Evolutionary conservation across 2,113 vertebrate genomes (phyloP).

Genomic region (Gobiocypris rarus): DNA sequence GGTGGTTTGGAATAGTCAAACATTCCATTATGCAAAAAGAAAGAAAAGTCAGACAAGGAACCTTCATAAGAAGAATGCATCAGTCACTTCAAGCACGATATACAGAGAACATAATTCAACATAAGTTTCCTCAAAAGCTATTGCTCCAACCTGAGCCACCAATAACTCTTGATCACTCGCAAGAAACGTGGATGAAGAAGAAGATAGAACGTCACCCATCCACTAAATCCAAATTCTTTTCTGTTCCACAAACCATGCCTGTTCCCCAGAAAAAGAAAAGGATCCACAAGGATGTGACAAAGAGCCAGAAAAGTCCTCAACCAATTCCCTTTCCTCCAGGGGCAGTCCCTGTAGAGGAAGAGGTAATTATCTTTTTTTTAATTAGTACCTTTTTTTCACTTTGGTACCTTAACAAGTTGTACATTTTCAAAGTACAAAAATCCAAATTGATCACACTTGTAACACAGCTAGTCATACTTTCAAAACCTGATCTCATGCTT

Average conservation of each 20-base stretch:
- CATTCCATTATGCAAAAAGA: slow-evolving; percentile 39
- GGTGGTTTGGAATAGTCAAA: slow-evolving; percentile 55
- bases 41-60: not conserved
- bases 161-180: not conserved
- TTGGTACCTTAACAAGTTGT: no score
- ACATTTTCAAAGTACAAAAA: no score
- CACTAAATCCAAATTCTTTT: not conserved
- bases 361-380: no score
- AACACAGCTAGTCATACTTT: no score
- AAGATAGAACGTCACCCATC: not conserved
- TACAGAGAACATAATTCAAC: not conserved
- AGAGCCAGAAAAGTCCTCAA: not conserved
- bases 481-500: no score
- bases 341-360: not conserved
- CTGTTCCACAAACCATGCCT: not conserved
- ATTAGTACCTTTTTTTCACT: no score
- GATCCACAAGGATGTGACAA: no score
- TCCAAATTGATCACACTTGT: no score
- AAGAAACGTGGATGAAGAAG: not conserved
- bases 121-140: slow-evolving; percentile 2
- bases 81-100: slow-evolving; percentile 39
- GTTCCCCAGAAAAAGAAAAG: not conserved
- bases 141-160: no score
- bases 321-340: no score
- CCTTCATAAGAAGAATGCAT: slow-evolving; percentile 36